phyloP scores from a whole-genome alignment of 2,888 invertebrate genomes.

The Caenorhabditis sp. region DNA sequence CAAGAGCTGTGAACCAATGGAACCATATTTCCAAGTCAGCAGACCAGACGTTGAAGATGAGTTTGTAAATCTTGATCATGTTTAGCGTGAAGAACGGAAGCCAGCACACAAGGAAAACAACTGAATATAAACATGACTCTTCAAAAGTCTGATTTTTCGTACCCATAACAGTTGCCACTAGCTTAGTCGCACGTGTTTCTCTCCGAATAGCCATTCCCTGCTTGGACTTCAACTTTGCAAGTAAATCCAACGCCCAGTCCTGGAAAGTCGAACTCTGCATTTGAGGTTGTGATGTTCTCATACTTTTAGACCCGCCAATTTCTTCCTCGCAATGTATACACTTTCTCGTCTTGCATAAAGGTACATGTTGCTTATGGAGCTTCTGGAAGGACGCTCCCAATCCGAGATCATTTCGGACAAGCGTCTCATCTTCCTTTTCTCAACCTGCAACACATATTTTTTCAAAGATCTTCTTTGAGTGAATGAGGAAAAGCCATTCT shows the following conservation, averaged over 20 bases:
- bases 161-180: constrained; percentile 81
- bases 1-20: constrained; percentile 78
- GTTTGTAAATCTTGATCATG: constrained; percentile 78
- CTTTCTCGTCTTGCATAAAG: constrained; percentile 76
- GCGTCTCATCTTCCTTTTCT: constrained; percentile 75
- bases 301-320: constrained; percentile 77
- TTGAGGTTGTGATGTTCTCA: background rate
- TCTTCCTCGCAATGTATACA: constrained; percentile 78
- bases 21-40: constrained; percentile 65
- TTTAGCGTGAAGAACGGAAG: constrained; percentile 82
- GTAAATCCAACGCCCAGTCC: constrained; percentile 76
- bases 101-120: constrained; percentile 81
- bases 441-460: constrained; percentile 58
- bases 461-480: no score
- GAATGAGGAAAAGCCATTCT: constrained; percentile 48
- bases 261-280: constrained; percentile 21
- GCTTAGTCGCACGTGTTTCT: constrained; percentile 79
- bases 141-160: constrained; percentile 40
- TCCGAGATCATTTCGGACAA: constrained; percentile 78
- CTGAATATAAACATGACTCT: constrained; percentile 77
- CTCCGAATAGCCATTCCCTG: constrained; percentile 79
- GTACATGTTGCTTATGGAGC: constrained; percentile 74
- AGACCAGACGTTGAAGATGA: constrained; percentile 72
- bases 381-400: constrained; percentile 76
- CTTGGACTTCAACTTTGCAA: constrained; percentile 77